Percentiles rank a stretch among this genome's conserved stretches.
phyloP scores from a whole-genome alignment of 1,140 invertebrate genomes.

The Olivierus martensii region DNA sequence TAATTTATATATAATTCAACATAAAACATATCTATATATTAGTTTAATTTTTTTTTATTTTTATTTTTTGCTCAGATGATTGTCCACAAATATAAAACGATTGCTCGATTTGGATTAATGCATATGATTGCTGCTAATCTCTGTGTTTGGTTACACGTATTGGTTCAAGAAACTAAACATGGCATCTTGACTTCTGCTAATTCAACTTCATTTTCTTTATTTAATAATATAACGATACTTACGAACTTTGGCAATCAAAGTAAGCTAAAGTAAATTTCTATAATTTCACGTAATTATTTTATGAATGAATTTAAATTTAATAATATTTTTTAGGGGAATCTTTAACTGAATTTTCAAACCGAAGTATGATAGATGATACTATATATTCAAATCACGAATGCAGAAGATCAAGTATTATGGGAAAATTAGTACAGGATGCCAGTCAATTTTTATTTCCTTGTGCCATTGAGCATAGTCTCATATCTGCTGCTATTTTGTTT shows the following conservation, averaged over 20 bases:
- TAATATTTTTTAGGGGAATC: no score
- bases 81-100: conserved; percentile 40
- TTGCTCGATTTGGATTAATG: conserved; percentile 79
- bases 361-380: conserved; percentile 7
- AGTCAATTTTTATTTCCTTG: conserved; percentile 84
- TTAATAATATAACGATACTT: no score
- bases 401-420: conserved; percentile 75
- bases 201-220: conserved; percentile 12
- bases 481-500: conserved; percentile 82
- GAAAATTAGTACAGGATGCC: conserved; percentile 74
- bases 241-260: no score
- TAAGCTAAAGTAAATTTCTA: no score
- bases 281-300: no score
- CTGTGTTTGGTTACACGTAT: conserved; percentile 84
- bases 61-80: conserved; percentile 37
- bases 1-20: no score
- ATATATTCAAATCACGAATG: conserved; percentile 71
- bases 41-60: background rate
- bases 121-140: conserved; percentile 94
- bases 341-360: no score
- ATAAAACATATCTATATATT: no score
- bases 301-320: no score
- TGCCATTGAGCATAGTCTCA: conserved; percentile 92
- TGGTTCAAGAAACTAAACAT: conserved; percentile 84
- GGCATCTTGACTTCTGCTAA: conserved; percentile 49